A percentile compares a stretch with the other conserved stretches of the same genome.
Conservation (phyloP, 1,140 invertebrate species). For the Solenopsis invicta region DNA sequence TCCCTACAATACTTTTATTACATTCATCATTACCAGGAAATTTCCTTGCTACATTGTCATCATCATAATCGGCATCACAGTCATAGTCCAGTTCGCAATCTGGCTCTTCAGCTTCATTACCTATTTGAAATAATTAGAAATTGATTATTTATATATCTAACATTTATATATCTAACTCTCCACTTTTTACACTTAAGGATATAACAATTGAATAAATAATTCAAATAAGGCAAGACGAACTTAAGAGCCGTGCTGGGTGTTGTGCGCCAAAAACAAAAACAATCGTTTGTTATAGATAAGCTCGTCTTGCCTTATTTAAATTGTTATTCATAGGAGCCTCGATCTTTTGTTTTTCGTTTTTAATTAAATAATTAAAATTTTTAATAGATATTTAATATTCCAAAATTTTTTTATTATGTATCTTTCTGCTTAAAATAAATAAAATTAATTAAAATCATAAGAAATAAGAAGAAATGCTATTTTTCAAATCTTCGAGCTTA, state of each 20-base stretch:
- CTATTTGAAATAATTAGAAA: conserved; percentile 70
- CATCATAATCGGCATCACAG: conserved; percentile 85
- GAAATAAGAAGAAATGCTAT: too few species aligned
- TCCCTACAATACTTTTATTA: conserved; percentile 85
- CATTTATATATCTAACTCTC: background rate
- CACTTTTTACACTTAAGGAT: background rate
- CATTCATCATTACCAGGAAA: conserved; percentile 84
- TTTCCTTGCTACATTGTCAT: conserved; percentile 83
- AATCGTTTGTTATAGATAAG: too few species aligned
- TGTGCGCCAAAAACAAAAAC: too few species aligned
- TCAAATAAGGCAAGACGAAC: too few species aligned
- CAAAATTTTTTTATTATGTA: background rate
- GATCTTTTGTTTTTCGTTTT: too few species aligned
- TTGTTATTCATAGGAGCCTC: too few species aligned
- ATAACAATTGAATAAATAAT: too few species aligned
- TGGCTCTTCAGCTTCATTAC: conserved; percentile 84
- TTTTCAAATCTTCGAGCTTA: too few species aligned
- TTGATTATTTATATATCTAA: background rate
- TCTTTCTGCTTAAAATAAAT: background rate
- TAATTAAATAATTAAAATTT: background rate
- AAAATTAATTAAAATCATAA: too few species aligned
- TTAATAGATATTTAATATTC: background rate
- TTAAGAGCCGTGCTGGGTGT: too few species aligned
- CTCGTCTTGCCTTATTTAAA: too few species aligned
- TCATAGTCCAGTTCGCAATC: conserved; percentile 87